phyloP scores from a whole-genome alignment of 2,888 invertebrate genomes.

The Papilio gigon region DNA sequence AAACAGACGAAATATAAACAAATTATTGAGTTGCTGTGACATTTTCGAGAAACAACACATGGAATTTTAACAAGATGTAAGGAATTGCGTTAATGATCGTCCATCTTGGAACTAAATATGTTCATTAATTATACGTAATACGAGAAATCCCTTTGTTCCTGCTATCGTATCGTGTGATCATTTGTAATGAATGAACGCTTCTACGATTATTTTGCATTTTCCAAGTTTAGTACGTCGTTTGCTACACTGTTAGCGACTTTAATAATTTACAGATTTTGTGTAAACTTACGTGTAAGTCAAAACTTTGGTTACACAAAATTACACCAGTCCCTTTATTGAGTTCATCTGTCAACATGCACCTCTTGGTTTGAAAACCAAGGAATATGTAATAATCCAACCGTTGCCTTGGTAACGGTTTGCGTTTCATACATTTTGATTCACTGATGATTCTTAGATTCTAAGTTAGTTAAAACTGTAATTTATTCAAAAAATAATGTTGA shows the following conservation, averaged over 20 bases:
- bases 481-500: no score
- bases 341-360: background rate
- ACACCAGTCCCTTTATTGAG: background rate
- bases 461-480: no score
- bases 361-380: no score
- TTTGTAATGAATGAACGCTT: constrained; percentile 49
- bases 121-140: constrained; percentile 61
- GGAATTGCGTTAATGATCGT: constrained; percentile 44
- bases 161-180: constrained; percentile 55
- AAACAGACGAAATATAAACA: constrained; percentile 11
- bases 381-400: no score
- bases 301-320: background rate
- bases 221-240: constrained; percentile 17
- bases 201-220: constrained; percentile 44
- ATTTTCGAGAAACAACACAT: constrained; percentile 50
- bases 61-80: constrained; percentile 43
- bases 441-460: no score
- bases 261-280: background rate
- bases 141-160: constrained; percentile 50
- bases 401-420: no score
- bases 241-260: background rate
- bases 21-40: constrained; percentile 30
- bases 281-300: background rate
- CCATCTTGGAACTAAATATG: constrained; percentile 62
- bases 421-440: no score